phyloP scores from a whole-genome alignment of 2,113 vertebrate species.

The Daboia siamensis region DNA sequence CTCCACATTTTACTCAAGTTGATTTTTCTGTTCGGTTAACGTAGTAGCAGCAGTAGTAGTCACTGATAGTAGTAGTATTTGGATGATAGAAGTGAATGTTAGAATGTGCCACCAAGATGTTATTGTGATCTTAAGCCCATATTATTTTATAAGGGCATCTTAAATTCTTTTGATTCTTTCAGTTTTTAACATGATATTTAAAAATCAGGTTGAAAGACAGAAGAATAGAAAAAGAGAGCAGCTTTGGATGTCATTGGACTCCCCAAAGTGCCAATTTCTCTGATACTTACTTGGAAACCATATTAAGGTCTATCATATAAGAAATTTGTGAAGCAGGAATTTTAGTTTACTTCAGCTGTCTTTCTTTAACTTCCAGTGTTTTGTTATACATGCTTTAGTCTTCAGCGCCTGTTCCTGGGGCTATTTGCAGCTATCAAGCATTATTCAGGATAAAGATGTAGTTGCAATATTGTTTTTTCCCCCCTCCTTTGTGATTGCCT shows the following conservation, averaged over 20 bases:
- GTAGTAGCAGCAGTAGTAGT: not conserved
- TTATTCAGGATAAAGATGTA: slow-evolving; percentile 56
- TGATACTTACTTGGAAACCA: slow-evolving; percentile 44
- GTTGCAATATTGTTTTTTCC: slow-evolving; percentile 41
- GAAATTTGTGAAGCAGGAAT: slow-evolving; percentile 48
- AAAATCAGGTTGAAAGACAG: slow-evolving; percentile 48
- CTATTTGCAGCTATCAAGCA: slow-evolving; percentile 52
- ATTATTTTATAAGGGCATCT: slow-evolving; percentile 67
- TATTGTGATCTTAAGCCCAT: slow-evolving; percentile 58
- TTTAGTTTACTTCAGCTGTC: slow-evolving; percentile 46
- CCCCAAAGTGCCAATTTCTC: slow-evolving; percentile 44
- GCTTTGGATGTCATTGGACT: slow-evolving; percentile 35
- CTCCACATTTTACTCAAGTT: slow-evolving; percentile 47
- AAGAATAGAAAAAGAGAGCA: slow-evolving; percentile 11
- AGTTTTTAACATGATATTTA: slow-evolving; percentile 54
- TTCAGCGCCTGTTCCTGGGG: slow-evolving; percentile 47
- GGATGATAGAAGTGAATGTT: slow-evolving; percentile 60
- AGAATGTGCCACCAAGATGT: slow-evolving; percentile 61
- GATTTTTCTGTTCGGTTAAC: slow-evolving; percentile 60
- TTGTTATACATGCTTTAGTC: slow-evolving; percentile 49
- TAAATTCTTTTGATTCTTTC: slow-evolving; percentile 67
- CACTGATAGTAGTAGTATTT: slow-evolving; percentile 8
- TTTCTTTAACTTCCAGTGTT: slow-evolving; percentile 54
- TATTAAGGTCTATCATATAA: slow-evolving; percentile 35
- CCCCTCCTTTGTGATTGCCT: slow-evolving; percentile 41